phyloP scores from a whole-genome alignment of 1,140 invertebrate genomes.

The Mamestra configurata region DNA sequence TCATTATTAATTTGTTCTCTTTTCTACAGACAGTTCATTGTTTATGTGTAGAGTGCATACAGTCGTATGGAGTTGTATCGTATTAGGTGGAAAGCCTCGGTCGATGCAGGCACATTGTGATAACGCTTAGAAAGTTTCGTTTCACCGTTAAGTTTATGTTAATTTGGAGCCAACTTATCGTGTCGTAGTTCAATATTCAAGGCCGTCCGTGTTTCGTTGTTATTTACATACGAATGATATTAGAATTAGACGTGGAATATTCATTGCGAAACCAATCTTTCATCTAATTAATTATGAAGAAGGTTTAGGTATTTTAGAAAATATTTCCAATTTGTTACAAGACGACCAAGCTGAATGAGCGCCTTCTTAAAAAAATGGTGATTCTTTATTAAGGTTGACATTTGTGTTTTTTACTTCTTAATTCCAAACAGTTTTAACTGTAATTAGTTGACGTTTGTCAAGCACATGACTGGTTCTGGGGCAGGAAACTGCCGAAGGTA shows the following conservation, averaged over 20 bases:
- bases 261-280: not conserved
- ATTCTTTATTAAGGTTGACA: not conserved
- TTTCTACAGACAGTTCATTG: not conserved
- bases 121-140: slow-evolving; percentile 75
- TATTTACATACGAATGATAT: slow-evolving; percentile 21
- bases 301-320: not conserved
- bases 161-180: slow-evolving; percentile 61
- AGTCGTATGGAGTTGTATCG: slow-evolving; percentile 14
- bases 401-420: slow-evolving; percentile 1
- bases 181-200: slow-evolving; percentile 73
- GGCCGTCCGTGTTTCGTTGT: slow-evolving; percentile 58
- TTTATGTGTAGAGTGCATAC: not conserved
- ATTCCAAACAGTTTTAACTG: slow-evolving; percentile 19
- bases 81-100: slow-evolving; percentile 61
- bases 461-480: not conserved
- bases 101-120: slow-evolving; percentile 48
- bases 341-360: not conserved
- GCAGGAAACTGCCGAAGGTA: slow-evolving; percentile 24
- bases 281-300: slow-evolving; percentile 1
- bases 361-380: not conserved
- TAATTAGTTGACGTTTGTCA: slow-evolving; percentile 31
- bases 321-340: not conserved
- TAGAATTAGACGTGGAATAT: not conserved
- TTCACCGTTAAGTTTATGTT: slow-evolving; percentile 72
- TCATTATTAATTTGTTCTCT: slow-evolving; percentile 13